Evolutionary conservation across 2,113 vertebrate species (phyloP).

Genomic region (Clupea harengus): DNA sequence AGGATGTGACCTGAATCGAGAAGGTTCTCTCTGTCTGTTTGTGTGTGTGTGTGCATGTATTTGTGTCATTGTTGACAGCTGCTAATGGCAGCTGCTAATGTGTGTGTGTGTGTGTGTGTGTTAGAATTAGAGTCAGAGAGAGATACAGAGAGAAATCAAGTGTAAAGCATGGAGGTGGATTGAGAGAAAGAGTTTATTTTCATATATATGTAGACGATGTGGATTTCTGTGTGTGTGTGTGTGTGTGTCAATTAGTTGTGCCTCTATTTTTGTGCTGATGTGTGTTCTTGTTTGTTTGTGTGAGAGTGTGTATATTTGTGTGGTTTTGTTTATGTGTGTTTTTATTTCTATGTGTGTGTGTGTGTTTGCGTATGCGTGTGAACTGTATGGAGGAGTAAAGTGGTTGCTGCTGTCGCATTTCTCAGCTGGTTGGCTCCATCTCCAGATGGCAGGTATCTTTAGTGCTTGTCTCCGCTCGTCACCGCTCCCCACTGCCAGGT

Average conservation of each 20-base stretch:
- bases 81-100: neutral
- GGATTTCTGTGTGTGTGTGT: conserved; percentile 1
- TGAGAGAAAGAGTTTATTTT: neutral
- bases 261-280: neutral
- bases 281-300: neutral
- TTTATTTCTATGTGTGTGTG: neutral
- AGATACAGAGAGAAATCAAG: too few species aligned
- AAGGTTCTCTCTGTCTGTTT: neutral
- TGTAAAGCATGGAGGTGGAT: too few species aligned
- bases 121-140: too few species aligned
- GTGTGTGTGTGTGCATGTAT: neutral
- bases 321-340: conserved; percentile 1
- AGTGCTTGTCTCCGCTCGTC: conserved; percentile 25
- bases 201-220: neutral
- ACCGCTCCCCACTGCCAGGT: conserved; percentile 10
- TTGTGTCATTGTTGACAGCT: neutral
- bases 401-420: conserved; percentile 36
- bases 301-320: neutral
- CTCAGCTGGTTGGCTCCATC: conserved; percentile 34
- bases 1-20: neutral
- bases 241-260: neutral
- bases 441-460: conserved; percentile 42
- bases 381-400: conserved; percentile 29
- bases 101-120: conserved; percentile 10
- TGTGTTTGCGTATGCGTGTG: conserved; percentile 14